Base-by-base conservation (phyloP, 2,797 vertebrate species). In the Macropodus opercularis region DNA sequence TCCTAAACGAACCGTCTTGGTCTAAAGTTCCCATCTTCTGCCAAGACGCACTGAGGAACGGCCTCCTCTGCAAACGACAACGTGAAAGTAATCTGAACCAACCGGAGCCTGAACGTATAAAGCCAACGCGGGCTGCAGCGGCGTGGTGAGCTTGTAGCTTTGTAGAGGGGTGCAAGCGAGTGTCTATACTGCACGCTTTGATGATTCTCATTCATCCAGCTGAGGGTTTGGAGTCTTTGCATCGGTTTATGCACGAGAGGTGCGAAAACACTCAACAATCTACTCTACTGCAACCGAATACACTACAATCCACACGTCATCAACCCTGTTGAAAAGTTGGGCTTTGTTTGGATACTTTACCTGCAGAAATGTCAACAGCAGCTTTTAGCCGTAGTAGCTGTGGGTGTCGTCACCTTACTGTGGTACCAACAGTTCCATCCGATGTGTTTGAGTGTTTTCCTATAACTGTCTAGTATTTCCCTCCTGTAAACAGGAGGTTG, bases 341-440 rank as follows among this genome's bases (percentile, higher is more conserved):
- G 3, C 17, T 67, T 62, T 68, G 50, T 21, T 72, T 69, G 24
- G 26, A 53, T 76, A 71, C 59, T 86, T 79, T 72, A 63, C 72
- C 40, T 62, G 50, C 59, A 29, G 38, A 77, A 81, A 85, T 86
- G 80, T 86, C 86, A 85, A 89, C 5, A 75, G 68, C 65, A 69
- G 65, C 73, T 69, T 68, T 41, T 32, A 43, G 39, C 43, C 21
- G 12, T 22, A 26, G 24, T 54, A 24, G 48, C 19, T 39, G 10
- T 7, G 52, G 36, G 71, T 38, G 48, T 32, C 21, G 3, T 32
- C 50, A 38, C 38, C 35, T 65, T 36, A 56, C 59, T 79, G 70
- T 57, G 61, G 51, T 24, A 47, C 39, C 52, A 55, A 74, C 19
- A 68, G 63, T 67, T 65, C 23, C 22, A 61, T 71, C 63, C 58